These are phyloP conservation scores for Cosmorhoe ocellata DNA, from an alignment of 2,888 invertebrate genomes.

Conservation along the genomic window DNA sequence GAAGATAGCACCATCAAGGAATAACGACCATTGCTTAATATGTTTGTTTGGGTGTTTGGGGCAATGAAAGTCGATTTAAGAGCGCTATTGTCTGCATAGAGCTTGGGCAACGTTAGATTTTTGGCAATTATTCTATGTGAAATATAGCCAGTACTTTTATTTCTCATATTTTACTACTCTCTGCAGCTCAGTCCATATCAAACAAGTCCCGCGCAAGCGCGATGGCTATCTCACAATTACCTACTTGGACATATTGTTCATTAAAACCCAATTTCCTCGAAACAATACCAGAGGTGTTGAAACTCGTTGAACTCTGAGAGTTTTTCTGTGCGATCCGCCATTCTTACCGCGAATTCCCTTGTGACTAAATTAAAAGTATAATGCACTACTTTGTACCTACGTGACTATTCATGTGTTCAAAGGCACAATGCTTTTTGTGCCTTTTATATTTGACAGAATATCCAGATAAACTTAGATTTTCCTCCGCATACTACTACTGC, in stretches of 20 bases:
- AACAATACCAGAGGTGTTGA: constrained; percentile 64
- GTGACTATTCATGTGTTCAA: background rate
- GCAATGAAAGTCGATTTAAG: constrained; percentile 60
- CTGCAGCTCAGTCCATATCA: background rate
- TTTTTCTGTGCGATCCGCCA: constrained; percentile 61
- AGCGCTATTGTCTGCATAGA: constrained; percentile 48
- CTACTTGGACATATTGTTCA: constrained; percentile 34
- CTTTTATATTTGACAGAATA: too few relatives aligned
- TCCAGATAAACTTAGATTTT: too few relatives aligned
- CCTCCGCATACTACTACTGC: too few relatives aligned
- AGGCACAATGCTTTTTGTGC: too few relatives aligned
- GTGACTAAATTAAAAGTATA: constrained; percentile 63
- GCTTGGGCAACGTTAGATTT: constrained; percentile 28
- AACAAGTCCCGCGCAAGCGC: constrained; percentile 5
- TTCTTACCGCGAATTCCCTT: constrained; percentile 71
- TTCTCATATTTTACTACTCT: too few relatives aligned
- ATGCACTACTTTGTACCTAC: background rate
- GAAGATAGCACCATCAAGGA: constrained; percentile 70
- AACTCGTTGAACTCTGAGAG: constrained; percentile 60
- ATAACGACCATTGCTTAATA: constrained; percentile 75
- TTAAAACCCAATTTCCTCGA: constrained; percentile 50
- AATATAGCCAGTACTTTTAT: background rate
- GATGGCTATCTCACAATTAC: constrained; percentile 29
- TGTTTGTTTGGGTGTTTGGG: constrained; percentile 65
- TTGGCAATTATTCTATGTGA: constrained; percentile 11